Evolutionary conservation across 2,113 vertebrate species (phyloP).

Genomic region (Xyrauchen texanus): DNA sequence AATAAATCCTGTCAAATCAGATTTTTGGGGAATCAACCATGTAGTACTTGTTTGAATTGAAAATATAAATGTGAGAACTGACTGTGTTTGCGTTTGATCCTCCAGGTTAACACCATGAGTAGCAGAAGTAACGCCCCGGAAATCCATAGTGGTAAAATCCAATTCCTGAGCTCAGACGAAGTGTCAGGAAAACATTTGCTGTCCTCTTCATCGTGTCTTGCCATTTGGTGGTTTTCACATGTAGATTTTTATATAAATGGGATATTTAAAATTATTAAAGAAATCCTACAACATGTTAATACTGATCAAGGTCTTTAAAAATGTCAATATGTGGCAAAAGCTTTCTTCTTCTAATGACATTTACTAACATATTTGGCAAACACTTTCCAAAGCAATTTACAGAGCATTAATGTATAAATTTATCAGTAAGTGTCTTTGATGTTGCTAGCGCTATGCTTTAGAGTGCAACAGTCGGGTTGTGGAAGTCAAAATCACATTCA

Average conservation of each 20-base stretch:
- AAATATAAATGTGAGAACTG: slow-evolving; percentile 1
- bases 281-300: neutral
- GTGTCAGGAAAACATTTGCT: neutral
- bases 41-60: neutral
- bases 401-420: no score
- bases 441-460: no score
- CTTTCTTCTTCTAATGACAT: neutral
- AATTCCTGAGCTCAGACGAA: neutral
- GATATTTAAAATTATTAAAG: no score
- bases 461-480: no score
- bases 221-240: neutral
- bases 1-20: neutral
- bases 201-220: neutral
- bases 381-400: no score
- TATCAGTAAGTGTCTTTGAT: no score
- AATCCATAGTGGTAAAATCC: neutral
- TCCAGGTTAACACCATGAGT: slow-evolving; percentile 25
- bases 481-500: no score
- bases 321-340: neutral
- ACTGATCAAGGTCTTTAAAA: neutral
- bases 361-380: no score
- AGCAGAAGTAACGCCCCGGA: slow-evolving; percentile 31
- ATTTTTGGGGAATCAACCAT: slow-evolving; percentile 13
- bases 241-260: neutral
- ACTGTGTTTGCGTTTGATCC: slow-evolving; percentile 7